phyloP scores from a whole-genome alignment of 2,888 invertebrate genomes.

The Sialis lutaria region DNA sequence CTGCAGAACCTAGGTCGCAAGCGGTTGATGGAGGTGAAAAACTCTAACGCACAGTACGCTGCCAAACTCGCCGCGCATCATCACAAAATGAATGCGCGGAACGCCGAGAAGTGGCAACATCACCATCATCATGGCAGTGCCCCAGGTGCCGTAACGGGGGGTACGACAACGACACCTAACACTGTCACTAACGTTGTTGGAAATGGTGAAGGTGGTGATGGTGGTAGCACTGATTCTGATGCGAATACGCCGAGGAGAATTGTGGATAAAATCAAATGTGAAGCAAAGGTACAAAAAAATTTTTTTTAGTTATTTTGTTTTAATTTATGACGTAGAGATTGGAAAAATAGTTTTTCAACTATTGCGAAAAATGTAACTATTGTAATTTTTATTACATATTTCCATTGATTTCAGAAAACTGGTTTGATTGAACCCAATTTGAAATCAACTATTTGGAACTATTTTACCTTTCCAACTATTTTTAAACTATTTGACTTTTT shows the following conservation, averaged over 20 bases:
- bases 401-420: no score
- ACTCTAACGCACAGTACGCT: slow-evolving; percentile 21
- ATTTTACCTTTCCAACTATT: no score
- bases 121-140: slow-evolving; percentile 1
- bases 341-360: no score
- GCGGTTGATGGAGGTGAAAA: slow-evolving; percentile 64
- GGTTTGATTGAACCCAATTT: no score
- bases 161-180: background rate
- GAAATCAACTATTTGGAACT: no score
- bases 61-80: slow-evolving; percentile 17
- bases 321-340: background rate
- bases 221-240: slow-evolving; percentile 23
- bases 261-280: slow-evolving; percentile 67
- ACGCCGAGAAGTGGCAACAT: slow-evolving; percentile 10
- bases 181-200: slow-evolving; percentile 2
- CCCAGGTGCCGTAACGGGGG: slow-evolving; percentile 11
- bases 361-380: no score
- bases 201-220: slow-evolving; percentile 11
- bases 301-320: slow-evolving; percentile 9
- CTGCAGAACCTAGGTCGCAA: slow-evolving; percentile 77
- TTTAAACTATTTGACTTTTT: no score
- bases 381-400: no score
- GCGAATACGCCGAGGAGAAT: slow-evolving; percentile 56
- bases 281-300: no score
- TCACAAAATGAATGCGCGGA: slow-evolving; percentile 11